phyloP scores from a whole-genome alignment of 92 coral and sea anemone genomes.

The Ricordea florida region DNA sequence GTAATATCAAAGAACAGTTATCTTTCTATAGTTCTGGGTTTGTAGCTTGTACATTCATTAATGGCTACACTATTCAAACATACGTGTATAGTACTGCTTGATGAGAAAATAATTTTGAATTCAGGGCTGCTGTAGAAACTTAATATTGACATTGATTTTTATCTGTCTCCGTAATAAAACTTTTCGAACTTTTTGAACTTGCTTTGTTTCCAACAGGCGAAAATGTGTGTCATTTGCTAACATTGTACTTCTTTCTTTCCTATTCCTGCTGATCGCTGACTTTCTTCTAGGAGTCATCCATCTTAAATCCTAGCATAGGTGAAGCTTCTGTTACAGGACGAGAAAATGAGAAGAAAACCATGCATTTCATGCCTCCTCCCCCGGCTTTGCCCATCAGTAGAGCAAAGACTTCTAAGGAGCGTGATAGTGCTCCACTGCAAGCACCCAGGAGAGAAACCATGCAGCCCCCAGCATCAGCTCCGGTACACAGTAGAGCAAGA shows the following conservation, averaged over 20 bases:
- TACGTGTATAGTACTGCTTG: too few relatives aligned
- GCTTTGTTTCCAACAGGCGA: conserved; percentile 1
- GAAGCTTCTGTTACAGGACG: conserved; percentile 15
- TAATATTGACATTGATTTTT: too few relatives aligned
- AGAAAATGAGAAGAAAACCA: background rate
- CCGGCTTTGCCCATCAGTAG: background rate
- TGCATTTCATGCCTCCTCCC: conserved; percentile 24
- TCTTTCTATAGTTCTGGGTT: too few relatives aligned
- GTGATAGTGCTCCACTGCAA: conserved; percentile 4
- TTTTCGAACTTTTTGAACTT: background rate
- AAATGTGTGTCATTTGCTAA: conserved; percentile 25
- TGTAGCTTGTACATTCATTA: too few relatives aligned
- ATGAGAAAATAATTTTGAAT: too few relatives aligned
- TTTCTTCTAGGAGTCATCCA: conserved; percentile 85
- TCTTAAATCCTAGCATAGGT: conserved; percentile 42
- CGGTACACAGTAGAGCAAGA: background rate
- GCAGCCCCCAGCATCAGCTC: background rate
- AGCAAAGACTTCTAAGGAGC: background rate
- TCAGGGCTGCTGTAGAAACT: too few relatives aligned
- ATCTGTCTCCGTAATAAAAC: too few relatives aligned
- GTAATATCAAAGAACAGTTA: too few relatives aligned
- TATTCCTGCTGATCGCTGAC: conserved; percentile 83
- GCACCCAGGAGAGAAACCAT: background rate
- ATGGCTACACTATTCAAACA: too few relatives aligned
- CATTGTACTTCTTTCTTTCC: conserved; percentile 66